Base-by-base conservation (phyloP, 1,140 invertebrate species). In the Hypothenemus hampei region DNA sequence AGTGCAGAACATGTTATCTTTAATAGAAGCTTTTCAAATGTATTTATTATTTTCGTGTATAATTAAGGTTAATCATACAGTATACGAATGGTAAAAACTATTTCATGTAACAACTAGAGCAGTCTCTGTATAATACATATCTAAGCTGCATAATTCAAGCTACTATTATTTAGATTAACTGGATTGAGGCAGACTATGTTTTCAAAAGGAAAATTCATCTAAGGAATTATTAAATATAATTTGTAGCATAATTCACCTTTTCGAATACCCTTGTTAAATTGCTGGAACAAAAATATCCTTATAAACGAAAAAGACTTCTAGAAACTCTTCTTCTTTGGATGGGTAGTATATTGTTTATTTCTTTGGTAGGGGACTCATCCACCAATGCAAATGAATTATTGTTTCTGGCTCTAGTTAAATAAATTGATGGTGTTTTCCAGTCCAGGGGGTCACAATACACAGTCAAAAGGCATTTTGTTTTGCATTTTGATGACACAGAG, bases 401-500 rank as follows among this genome's bases (percentile, higher is more conserved):
- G 43, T 45, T 45, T 45, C 24, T 31, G 43, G 4, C 40, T 29
- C 13, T 16, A 31, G 43, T 18, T 24, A 45, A 31, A 45, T 31
- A 45, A 23, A 43, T 43, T 43, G 40, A 21, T 43, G 40, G 6
- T 43, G 40, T 45, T 45, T 26, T 45, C 23, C 13, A 26, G 24
- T 45, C 15, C n/a, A n/a, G 15, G 43, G 22, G 40, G 40, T 43
- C 40, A 21, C 19, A 21, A 23, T 22, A 43, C 21, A 21, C 11
- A 45, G 8, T 45, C 23, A 45, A 45, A 45, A 29, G 40, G 43
- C 43, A 45, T 45, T 45, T 45, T 45, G 43, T 45, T 45, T 45
- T 45, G 43, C 43, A 45, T 45, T 45, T 45, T 45, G 43, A 45
- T 45, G 43, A 45, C 43, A 45, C 24, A 43, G 40, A 29, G 22